A percentile compares a stretch with the other conserved stretches of the same genome.
These are phyloP conservation scores for Meteorus sp. DNA, from an alignment of 1,140 invertebrate genomes.

Conservation along the genomic window DNA sequence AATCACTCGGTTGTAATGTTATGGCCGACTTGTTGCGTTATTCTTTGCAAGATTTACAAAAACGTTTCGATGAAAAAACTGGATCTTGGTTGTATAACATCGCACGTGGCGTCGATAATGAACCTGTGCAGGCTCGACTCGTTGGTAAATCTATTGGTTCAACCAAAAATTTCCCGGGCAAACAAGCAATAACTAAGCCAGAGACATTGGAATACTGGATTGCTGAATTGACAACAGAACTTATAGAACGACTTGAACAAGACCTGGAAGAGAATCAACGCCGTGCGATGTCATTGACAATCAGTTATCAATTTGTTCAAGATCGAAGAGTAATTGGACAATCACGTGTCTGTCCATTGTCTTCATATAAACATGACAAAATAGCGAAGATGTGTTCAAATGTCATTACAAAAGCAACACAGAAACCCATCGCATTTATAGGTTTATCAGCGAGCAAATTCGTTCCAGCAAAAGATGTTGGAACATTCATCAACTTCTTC, in stretches of 20 bases:
- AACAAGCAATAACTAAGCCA: slow-evolving; percentile 70
- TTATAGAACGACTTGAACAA: slow-evolving; percentile 81
- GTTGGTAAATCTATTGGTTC: slow-evolving; percentile 93
- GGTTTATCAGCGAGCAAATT: slow-evolving; percentile 82
- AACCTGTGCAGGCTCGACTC: slow-evolving; percentile 80
- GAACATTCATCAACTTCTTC: slow-evolving; percentile 66
- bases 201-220: slow-evolving; percentile 78
- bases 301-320: slow-evolving; percentile 64
- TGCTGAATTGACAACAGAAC: slow-evolving; percentile 76
- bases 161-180: slow-evolving; percentile 91
- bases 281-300: slow-evolving; percentile 67
- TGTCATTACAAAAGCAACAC: slow-evolving; percentile 63
- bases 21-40: slow-evolving; percentile 78
- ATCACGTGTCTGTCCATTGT: slow-evolving; percentile 62
- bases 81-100: slow-evolving; percentile 89
- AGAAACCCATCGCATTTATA: slow-evolving; percentile 68
- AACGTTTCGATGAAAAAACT: slow-evolving; percentile 81
- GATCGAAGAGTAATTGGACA: slow-evolving; percentile 65
- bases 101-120: slow-evolving; percentile 85
- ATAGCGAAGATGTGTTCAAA: slow-evolving; percentile 63
- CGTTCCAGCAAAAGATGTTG: slow-evolving; percentile 65
- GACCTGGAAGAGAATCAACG: slow-evolving; percentile 75
- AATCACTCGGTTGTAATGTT: slow-evolving; percentile 72
- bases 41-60: slow-evolving; percentile 68
- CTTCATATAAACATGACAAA: slow-evolving; percentile 65